Evolutionary conservation across 1,140 invertebrate species (phyloP).

Genomic region (Nylanderia fulva): DNA sequence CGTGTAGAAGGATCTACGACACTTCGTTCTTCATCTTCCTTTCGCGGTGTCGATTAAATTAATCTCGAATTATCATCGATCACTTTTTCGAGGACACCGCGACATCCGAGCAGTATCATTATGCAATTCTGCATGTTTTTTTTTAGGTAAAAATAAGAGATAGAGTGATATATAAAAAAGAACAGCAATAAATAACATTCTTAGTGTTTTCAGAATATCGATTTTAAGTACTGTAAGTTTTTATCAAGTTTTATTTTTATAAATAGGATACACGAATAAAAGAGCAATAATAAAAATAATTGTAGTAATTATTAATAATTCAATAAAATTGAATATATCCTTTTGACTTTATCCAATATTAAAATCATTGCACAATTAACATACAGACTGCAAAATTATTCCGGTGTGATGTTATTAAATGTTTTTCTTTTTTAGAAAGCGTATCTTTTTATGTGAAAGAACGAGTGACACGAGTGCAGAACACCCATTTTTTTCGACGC

Average conservation of each 20-base stretch:
- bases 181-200: no score
- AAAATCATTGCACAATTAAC: background rate
- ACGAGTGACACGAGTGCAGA: background rate
- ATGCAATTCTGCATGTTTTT: background rate
- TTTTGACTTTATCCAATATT: background rate
- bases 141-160: slow-evolving; percentile 6
- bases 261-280: no score
- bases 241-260: no score
- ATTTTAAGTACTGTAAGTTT: no score
- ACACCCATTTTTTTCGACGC: background rate
- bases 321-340: background rate
- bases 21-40: slow-evolving; percentile 3
- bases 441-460: background rate
- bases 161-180: slow-evolving; percentile 31
- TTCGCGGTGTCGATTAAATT: slow-evolving; percentile 34
- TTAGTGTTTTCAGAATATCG: no score
- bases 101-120: background rate
- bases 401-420: background rate
- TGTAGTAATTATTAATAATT: background rate
- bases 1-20: background rate
- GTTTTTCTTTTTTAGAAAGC: background rate
- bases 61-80: slow-evolving; percentile 32
- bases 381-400: background rate
- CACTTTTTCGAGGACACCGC: background rate
- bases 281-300: background rate